These are phyloP conservation scores for Diachrysia chrysitis DNA, from an alignment of 2,888 invertebrate species.

Conservation along the genomic window DNA sequence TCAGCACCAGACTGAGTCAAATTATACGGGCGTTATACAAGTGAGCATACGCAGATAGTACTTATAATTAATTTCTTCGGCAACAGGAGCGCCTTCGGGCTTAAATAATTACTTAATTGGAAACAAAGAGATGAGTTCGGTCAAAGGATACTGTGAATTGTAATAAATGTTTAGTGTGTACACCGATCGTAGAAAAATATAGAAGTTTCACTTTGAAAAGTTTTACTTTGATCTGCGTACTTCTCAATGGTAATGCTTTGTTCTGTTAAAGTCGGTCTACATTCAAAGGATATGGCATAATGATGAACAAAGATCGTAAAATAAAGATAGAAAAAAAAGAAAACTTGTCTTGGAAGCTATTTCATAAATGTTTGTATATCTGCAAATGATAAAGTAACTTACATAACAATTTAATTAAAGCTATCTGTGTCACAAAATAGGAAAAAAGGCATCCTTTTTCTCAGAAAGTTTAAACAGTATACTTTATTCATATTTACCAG, in stretches of 20 bases:
- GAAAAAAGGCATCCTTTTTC: slow-evolving; percentile 13
- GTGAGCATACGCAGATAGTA: slow-evolving; percentile 25
- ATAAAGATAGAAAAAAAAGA: too few species aligned
- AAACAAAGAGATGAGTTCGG: slow-evolving; percentile 47
- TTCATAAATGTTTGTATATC: too few species aligned
- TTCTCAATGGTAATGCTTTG: too few species aligned
- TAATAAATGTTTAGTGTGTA: slow-evolving; percentile 32
- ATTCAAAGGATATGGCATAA: too few species aligned
- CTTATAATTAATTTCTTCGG: slow-evolving; percentile 46
- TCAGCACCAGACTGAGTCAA: slow-evolving; percentile 16
- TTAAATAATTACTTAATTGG: slow-evolving; percentile 50
- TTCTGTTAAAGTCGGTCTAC: not conserved
- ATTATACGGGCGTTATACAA: slow-evolving; percentile 31
- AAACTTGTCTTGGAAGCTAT: too few species aligned
- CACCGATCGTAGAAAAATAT: not conserved
- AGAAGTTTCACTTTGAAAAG: not conserved
- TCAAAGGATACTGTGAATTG: slow-evolving; percentile 43
- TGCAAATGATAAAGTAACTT: not conserved
- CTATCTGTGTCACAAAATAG: too few species aligned
- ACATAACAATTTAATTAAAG: not conserved
- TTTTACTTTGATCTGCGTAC: not conserved
- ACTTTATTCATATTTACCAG: not conserved
- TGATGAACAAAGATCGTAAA: too few species aligned
- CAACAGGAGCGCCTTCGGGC: slow-evolving; percentile 19
- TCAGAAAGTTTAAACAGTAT: not conserved